Evolutionary conservation across 2,797 vertebrate genomes (phyloP), one percentile per base, ranked within the genome.

Genomic region (Paguma larvata): DNA sequence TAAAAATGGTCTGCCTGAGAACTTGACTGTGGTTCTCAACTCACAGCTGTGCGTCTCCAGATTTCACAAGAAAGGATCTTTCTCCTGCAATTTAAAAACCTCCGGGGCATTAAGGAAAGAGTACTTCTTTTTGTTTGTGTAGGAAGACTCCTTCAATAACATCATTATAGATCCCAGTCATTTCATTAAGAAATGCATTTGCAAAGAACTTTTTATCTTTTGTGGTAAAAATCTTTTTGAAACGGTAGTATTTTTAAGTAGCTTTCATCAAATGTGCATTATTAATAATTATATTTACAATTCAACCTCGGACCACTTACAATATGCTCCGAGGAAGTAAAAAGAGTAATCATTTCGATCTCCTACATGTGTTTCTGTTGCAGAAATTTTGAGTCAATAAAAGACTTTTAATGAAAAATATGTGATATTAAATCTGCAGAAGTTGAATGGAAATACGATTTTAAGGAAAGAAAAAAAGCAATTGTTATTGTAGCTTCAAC

Each of bases 141-240:
- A 34, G 75, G 21, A 88, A 96, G 18, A 7, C 18, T 92, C 38
- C 16, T 85, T 94, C 85, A 73, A 65, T 94, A 34, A 85, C 92
- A 87, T 30, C 6, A 87, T 15, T 46, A 16, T 44, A 88, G 67
- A 91, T 32, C 9, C 19, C 15, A 84, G 46, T 30, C 10, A 92
- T 96, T 94, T 91, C 78, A 65, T 78, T 95, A 94, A 90, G 41
- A 94, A 95, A 85, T 46, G 27, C 6, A 86, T 92, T 96, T 89
- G 15, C 34, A 82, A 94, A 95, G 78, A 63, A 11, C 7, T 59
- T 59, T 62, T 68, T 85, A 1, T 6, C 14, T 97, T 68, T 92
- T 59, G 67, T 23, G 30, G 89, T 79, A 83, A 78, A 92, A 91
- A 19, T 6, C 6, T 83, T 67, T 56, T 15, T 34, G 70, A 92